Percentiles rank a stretch among this genome's conserved stretches.
Conservation (phyloP, 2,888 invertebrate genomes). For the Aproaerema taeniolella region DNA sequence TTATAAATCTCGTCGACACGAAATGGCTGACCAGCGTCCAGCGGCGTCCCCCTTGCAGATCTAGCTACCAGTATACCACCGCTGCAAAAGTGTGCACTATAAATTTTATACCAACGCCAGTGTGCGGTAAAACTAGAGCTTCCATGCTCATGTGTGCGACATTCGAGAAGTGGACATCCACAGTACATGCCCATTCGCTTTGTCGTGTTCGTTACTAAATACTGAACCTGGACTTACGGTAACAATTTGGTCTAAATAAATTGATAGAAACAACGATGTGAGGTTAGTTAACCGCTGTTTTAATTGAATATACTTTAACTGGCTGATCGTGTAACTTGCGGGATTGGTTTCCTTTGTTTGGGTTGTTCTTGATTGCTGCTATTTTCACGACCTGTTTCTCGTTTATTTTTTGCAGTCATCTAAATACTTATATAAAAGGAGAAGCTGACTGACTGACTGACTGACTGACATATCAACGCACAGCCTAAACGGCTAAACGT, state of each 20-base stretch:
- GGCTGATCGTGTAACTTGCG: no score
- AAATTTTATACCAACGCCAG: constrained; percentile 72
- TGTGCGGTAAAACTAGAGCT: constrained; percentile 67
- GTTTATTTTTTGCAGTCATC: no score
- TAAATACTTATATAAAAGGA: no score
- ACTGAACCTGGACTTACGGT: constrained; percentile 45
- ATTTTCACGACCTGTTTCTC: no score
- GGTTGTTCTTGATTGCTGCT: no score
- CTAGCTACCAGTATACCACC: constrained; percentile 32
- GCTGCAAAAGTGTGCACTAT: constrained; percentile 75
- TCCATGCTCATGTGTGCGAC: constrained; percentile 49
- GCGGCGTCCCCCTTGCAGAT: constrained; percentile 54
- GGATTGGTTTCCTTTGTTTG: no score
- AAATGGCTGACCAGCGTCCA: constrained; percentile 73
- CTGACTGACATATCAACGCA: no score
- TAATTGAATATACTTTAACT: constrained; percentile 46
- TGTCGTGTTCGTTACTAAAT: no score
- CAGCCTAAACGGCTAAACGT: no score
- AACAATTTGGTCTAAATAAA: constrained; percentile 62
- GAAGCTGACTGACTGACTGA: no score
- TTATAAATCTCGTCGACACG: constrained; percentile 75
- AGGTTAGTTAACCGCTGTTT: constrained; percentile 41
- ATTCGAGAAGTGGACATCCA: constrained; percentile 68
- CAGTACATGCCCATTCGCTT: constrained; percentile 66
- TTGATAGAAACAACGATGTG: constrained; percentile 43